Base-by-base conservation (phyloP, 2,113 vertebrate species). In the Vidua macroura region DNA sequence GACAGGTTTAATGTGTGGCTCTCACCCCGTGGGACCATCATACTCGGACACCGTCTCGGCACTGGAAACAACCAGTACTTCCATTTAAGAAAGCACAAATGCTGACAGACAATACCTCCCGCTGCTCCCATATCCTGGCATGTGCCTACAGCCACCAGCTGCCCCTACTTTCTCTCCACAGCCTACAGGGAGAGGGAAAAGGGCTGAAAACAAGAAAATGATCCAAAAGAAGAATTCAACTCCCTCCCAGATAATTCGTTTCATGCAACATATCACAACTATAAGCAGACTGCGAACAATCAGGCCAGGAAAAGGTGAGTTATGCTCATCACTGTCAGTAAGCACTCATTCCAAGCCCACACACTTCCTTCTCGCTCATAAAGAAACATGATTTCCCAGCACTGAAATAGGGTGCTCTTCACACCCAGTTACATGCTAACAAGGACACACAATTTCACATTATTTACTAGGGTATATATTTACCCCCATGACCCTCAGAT, bases 11-110 rank as follows among this genome's bases (percentile, higher is more conserved):
- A 4, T 35, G 59, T 11, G 33, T 48, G 53, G 27, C 31, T 73
- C 12, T 55, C 41, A 76, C 30, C 33, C n/a, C 43, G 15, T 58
- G 63, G 39, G 80, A 49, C 27, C 30, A 55, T 9, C 4, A 1
- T 6, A 63, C 12, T 23, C 0, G 0, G 53, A 37, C 58, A 74
- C 4, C 0, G 1, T 13, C 33, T 55, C 23, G 58, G 59, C 24
- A n/a, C 17, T 1, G 3, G 64, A 41, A 55, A 86, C 33, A 39
- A 62, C 23, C 6, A 46, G 10, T 12, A 52, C 21, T 17, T 70
- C 52, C 31, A 13, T 63, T 63, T 59, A 51, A 55, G 49, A 51
- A 46, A 59, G 44, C 30, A 72, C 44, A 88, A 77, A 68, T 20
- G 31, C 68, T 46, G 68, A 44, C 21, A 86, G 72, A 27, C 53